A percentile compares a stretch with the other conserved stretches of the same genome.
Evolutionary conservation across 2,888 invertebrate genomes (phyloP).

Genomic region (Melanargia galathea): DNA sequence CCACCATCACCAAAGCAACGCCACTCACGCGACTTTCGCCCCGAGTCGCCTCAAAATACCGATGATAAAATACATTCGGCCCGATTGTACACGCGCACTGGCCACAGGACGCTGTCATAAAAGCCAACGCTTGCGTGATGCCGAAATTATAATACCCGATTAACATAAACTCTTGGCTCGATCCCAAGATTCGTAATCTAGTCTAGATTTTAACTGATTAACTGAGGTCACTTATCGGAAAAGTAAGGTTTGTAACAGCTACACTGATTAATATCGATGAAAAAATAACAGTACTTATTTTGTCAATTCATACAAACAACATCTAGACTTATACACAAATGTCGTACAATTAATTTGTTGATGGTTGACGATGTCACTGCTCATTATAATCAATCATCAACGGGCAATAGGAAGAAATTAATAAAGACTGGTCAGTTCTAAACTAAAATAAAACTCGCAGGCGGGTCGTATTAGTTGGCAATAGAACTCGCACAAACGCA

Average conservation of each 20-base stretch:
- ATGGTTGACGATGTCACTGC: constrained; percentile 49
- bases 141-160: constrained; percentile 67
- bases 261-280: neutral
- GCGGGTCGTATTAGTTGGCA: constrained; percentile 47
- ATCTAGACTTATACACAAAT: neutral
- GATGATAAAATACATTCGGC: constrained; percentile 54
- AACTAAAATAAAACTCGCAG: constrained; percentile 75
- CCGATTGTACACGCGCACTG: constrained; percentile 53
- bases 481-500: constrained; percentile 29
- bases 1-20: neutral
- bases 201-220: constrained; percentile 56
- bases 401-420: constrained; percentile 68
- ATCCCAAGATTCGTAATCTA: constrained; percentile 61
- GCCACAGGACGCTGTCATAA: constrained; percentile 56
- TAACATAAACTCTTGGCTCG: constrained; percentile 66
- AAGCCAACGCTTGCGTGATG: constrained; percentile 61
- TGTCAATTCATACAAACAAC: neutral
- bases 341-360: neutral
- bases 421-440: constrained; percentile 58
- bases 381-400: constrained; percentile 55
- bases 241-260: neutral
- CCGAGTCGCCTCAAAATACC: constrained; percentile 46
- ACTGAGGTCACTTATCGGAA: constrained; percentile 37
- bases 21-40: constrained; percentile 53
- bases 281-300: neutral